phyloP scores from a whole-genome alignment of 2,888 invertebrate species.

The Crocallis elinguaria region DNA sequence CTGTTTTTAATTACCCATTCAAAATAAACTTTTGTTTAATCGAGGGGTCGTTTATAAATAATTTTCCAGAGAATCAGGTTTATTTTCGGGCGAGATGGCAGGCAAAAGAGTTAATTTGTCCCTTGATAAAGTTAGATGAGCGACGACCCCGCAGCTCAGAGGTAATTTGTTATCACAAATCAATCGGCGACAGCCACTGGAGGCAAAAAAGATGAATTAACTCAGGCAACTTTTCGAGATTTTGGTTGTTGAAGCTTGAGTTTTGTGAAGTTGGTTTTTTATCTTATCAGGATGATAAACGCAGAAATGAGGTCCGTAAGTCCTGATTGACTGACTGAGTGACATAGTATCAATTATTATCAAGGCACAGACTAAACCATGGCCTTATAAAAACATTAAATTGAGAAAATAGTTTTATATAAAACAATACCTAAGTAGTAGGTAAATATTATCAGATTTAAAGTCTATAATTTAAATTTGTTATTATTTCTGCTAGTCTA shows the following conservation, averaged over 20 bases:
- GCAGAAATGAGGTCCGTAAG: no score
- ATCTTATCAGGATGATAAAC: background rate
- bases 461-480: no score
- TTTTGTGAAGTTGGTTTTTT: constrained; percentile 7
- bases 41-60: constrained; percentile 10
- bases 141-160: constrained; percentile 25
- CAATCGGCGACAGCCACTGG: constrained; percentile 40
- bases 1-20: constrained; percentile 3
- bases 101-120: constrained; percentile 40
- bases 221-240: constrained; percentile 23
- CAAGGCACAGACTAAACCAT: no score
- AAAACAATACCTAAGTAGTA: no score
- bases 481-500: no score
- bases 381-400: no score
- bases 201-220: constrained; percentile 33
- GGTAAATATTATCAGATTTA: no score
- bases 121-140: constrained; percentile 40
- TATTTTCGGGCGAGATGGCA: constrained; percentile 24
- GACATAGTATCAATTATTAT: no score
- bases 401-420: no score
- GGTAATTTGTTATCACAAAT: constrained; percentile 50
- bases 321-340: no score
- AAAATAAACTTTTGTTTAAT: constrained; percentile 5
- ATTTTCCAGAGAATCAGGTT: constrained; percentile 17
- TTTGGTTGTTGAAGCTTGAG: constrained; percentile 3